Percentiles rank a stretch among this genome's conserved stretches.
phyloP scores from a whole-genome alignment of 2,888 invertebrate genomes.

The Caenorhabditis sp. region DNA sequence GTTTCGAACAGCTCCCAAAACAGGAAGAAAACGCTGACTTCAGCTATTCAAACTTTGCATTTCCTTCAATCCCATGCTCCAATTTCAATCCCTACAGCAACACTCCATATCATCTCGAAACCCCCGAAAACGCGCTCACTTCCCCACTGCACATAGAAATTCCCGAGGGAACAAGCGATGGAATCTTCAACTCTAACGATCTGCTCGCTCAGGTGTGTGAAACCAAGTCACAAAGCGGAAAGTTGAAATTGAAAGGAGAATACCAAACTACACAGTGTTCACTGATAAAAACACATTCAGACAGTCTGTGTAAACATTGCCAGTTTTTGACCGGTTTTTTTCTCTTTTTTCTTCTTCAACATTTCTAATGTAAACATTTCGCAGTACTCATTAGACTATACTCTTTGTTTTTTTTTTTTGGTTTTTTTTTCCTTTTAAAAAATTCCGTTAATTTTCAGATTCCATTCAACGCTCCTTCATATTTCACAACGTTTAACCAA shows the following conservation, averaged over 20 bases:
- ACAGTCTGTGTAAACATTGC: conserved; percentile 8
- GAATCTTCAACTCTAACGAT: not conserved
- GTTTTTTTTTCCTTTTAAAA: not conserved
- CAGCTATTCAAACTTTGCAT: too few relatives aligned
- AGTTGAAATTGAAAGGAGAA: not conserved
- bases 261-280: conserved; percentile 2
- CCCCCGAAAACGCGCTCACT: too few relatives aligned
- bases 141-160: not conserved
- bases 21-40: too few relatives aligned
- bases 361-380: not conserved
- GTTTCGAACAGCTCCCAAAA: too few relatives aligned
- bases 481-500: too few relatives aligned
- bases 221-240: not conserved
- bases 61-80: too few relatives aligned
- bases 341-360: conserved; percentile 6
- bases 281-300: not conserved
- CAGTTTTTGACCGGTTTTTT: not conserved
- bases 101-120: too few relatives aligned
- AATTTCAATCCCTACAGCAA: too few relatives aligned
- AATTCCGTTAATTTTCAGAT: not conserved
- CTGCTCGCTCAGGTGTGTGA: not conserved
- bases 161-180: not conserved
- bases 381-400: too few relatives aligned
- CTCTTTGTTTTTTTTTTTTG: not conserved
- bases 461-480: too few relatives aligned